These are phyloP conservation scores for Lepeophtheirus salmonis DNA, from an alignment of 1,140 invertebrate species.

Conservation along the genomic window DNA sequence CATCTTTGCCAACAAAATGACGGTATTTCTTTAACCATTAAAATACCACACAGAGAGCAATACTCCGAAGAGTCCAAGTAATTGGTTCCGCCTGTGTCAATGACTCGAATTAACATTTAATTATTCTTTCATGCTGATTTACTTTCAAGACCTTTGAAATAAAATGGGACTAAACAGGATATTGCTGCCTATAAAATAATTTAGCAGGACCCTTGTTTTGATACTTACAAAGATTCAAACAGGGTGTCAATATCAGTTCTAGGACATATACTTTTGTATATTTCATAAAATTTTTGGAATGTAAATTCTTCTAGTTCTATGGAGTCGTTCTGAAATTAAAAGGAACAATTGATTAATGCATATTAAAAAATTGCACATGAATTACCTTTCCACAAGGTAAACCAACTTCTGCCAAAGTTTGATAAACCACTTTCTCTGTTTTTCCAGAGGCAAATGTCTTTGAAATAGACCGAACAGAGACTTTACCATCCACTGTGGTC, in stretches of 20 bases:
- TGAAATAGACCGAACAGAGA: constrained; percentile 88
- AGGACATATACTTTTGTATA: constrained; percentile 98
- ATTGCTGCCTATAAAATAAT: no score
- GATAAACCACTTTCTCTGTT: constrained; percentile 94
- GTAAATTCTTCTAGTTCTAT: constrained; percentile 51
- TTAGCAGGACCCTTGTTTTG: no score
- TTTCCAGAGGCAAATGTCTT: constrained; percentile 93
- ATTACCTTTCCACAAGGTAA: constrained; percentile 73
- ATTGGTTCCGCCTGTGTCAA: no score
- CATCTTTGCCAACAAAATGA: no score
- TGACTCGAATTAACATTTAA: no score
- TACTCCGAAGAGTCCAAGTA: no score
- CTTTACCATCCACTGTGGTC: constrained; percentile 80
- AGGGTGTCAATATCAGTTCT: constrained; percentile 96
- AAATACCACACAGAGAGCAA: no score
- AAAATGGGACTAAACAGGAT: no score
- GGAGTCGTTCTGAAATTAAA: constrained; percentile 12
- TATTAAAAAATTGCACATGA: neutral
- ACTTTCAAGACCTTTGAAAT: no score
- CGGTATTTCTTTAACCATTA: no score
- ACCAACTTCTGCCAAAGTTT: constrained; percentile 78
- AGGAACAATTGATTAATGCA: neutral
- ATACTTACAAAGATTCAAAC: constrained; percentile 81
- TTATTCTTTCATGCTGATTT: no score
- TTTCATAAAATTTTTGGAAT: constrained; percentile 93